phyloP scores from a whole-genome alignment of 1,140 invertebrate genomes.

The Drosophila oshimai region DNA sequence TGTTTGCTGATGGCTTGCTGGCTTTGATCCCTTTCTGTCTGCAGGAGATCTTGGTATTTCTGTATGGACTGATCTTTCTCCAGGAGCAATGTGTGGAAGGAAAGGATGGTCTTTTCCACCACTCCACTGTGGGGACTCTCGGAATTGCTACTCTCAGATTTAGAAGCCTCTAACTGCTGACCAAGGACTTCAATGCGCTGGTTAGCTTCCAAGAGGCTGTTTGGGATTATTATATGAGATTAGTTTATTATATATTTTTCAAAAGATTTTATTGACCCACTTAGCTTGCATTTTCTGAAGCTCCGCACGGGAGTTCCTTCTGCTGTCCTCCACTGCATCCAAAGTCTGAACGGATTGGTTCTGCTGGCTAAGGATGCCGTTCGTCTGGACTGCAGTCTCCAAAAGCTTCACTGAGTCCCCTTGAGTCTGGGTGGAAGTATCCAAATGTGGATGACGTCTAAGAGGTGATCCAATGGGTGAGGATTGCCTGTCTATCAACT shows the following conservation, averaged over 20 bases:
- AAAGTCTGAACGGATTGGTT: constrained; percentile 59
- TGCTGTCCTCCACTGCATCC: neutral
- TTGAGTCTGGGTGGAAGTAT: constrained; percentile 51
- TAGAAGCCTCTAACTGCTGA: constrained; percentile 30
- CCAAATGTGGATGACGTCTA: neutral
- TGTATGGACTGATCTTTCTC: constrained; percentile 81
- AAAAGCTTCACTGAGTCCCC: constrained; percentile 1
- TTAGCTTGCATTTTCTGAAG: constrained; percentile 27
- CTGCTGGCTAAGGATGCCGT: constrained; percentile 7
- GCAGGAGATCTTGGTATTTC: constrained; percentile 77
- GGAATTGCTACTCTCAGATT: constrained; percentile 25
- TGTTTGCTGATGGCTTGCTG: constrained; percentile 48
- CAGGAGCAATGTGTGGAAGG: constrained; percentile 70
- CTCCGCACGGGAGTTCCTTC: neutral
- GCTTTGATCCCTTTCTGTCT: constrained; percentile 71
- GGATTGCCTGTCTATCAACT: constrained; percentile 62
- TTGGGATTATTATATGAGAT: neutral
- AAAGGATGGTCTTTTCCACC: constrained; percentile 76
- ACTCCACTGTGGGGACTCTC: constrained; percentile 60
- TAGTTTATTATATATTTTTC: neutral
- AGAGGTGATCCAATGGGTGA: constrained; percentile 69
- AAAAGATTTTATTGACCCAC: too few relatives aligned
- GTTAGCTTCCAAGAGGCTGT: constrained; percentile 45
- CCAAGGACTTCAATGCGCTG: constrained; percentile 46
- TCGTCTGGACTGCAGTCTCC: constrained; percentile 60